A percentile compares a stretch with the other conserved stretches of the same genome.
Conservation (phyloP, 1,140 invertebrate species). For the Mizuhopecten yessoensis region DNA sequence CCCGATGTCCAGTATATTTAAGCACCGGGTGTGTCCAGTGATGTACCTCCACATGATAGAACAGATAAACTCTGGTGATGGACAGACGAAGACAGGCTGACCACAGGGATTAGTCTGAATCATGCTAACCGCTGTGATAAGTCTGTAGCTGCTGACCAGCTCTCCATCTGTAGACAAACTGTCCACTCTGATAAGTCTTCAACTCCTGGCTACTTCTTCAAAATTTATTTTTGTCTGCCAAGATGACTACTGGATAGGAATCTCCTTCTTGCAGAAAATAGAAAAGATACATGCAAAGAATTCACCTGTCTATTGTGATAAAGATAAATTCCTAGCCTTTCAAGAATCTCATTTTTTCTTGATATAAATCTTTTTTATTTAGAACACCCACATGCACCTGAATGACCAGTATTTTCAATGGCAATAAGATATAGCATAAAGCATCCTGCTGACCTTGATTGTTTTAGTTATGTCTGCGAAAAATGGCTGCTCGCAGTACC, state of each 20-base stretch:
- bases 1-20: too few relatives aligned
- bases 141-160: conserved; percentile 1
- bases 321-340: not conserved
- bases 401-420: not conserved
- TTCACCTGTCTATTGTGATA: not conserved
- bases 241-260: not conserved
- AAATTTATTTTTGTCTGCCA: too few relatives aligned
- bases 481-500: not conserved
- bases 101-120: conserved; percentile 24
- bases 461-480: not conserved
- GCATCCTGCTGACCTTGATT: not conserved
- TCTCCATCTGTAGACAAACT: conserved; percentile 8
- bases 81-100: not conserved
- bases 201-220: not conserved
- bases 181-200: not conserved
- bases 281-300: conserved; percentile 34
- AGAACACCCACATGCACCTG: conserved; percentile 12
- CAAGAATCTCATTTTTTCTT: not conserved
- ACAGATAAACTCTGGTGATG: not conserved
- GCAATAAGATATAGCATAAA: not conserved
- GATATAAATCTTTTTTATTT: not conserved
- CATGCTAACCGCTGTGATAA: not conserved
- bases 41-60: not conserved
- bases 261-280: not conserved
- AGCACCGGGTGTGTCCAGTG: not conserved